Evolutionary conservation across 2,888 invertebrate species (phyloP), one percentile per base, ranked within the genome.

Genomic region (Anoplius nigerrimus): DNA sequence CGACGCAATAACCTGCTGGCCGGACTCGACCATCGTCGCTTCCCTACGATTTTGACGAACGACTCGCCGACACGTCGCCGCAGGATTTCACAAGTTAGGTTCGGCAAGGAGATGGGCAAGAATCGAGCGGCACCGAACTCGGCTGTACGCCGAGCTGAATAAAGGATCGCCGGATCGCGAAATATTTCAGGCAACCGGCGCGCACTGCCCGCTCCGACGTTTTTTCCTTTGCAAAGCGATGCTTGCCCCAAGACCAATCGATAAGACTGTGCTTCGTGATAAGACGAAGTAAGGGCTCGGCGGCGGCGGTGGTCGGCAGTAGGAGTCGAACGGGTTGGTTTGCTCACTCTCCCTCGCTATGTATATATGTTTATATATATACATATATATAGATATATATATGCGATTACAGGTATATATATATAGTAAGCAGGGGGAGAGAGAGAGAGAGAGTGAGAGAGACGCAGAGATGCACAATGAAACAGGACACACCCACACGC

Each of bases 221-320:
- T 68, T 73, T 73, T 65, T 63, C 67, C 67, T 71, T 71, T 68
- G 68, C 72, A 62, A 71, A 67, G 72, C 71, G 57, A 71, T 61
- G 67, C 71, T 62, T 70, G 42, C 54, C 64, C 59, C 68, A 34
- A 34, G 68, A 48, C 58, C 71, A 71, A 73, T 73, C 72, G 72
- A 73, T 73, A 73, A 71, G 65, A 64, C 64, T 46, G 66, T 64
- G 61, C 69, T 59, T 62, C 62, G 69, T 59, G 71, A 72, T 72
- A 72, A 72, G 71, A 69, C 71, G 71, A 68, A 53, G 58, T 56
- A 61, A 54, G 62, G 61, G 45, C 55, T 51, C 54, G 57, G 27
- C 52, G 54, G 57, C 54, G 61, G 58, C 46, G 52, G 51, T 43
- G 58, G 54, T 22, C 57, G 69, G 53, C 34, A 54, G 22, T 22